These are phyloP conservation scores for Eristalis arbustorum DNA, from an alignment of 2,888 invertebrate genomes.

Conservation along the genomic window DNA sequence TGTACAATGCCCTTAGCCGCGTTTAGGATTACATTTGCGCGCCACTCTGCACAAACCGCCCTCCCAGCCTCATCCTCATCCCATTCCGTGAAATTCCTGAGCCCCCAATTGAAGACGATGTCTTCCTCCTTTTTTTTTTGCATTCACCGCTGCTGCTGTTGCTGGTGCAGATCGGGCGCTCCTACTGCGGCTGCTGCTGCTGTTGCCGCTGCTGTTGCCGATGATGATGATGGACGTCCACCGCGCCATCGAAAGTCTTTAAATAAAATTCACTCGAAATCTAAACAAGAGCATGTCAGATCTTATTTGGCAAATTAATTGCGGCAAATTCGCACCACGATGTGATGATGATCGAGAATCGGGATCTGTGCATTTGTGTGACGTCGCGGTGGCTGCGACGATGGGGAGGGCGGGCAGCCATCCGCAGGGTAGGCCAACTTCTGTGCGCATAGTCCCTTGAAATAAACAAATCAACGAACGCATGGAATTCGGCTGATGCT, in stretches of 20 bases:
- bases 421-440: background rate
- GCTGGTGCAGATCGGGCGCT: too few species aligned
- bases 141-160: background rate
- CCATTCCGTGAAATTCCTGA: slow-evolving; percentile 64
- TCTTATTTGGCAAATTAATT: slow-evolving; percentile 70
- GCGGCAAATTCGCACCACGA: slow-evolving; percentile 69
- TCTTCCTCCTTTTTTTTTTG: slow-evolving; percentile 5
- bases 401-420: background rate
- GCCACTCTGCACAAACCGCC: slow-evolving; percentile 14
- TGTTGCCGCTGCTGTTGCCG: background rate
- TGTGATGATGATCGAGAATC: slow-evolving; percentile 63
- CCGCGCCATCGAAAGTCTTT: slow-evolving; percentile 53
- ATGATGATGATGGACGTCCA: slow-evolving; percentile 68
- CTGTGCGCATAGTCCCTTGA: slow-evolving; percentile 22
- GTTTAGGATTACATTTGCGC: slow-evolving; percentile 58
- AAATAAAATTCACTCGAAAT: slow-evolving; percentile 68
- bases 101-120: slow-evolving; percentile 34
- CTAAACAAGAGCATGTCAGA: slow-evolving; percentile 69
- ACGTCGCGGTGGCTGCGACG: background rate
- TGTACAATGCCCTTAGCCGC: slow-evolving; percentile 66
- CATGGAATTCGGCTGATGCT: slow-evolving; percentile 36
- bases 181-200: background rate
- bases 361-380: slow-evolving; percentile 24
- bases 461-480: slow-evolving; percentile 62
- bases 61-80: slow-evolving; percentile 28